Evolutionary conservation across 2,797 vertebrate genomes (phyloP), one percentile per base, ranked within the genome.

Genomic region (Urophycis tenuis): DNA sequence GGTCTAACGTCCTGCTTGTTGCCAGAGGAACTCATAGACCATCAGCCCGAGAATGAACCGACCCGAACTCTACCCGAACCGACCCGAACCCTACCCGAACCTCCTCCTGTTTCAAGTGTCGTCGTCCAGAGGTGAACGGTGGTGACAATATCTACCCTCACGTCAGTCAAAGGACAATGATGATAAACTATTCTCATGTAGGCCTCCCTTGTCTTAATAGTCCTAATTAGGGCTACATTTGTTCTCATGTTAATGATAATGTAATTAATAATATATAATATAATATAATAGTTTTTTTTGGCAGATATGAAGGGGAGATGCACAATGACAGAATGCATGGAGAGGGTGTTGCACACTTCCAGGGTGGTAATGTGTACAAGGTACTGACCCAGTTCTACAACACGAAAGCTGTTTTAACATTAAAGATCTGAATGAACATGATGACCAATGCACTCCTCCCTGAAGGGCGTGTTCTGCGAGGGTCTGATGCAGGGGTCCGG

Each of bases 401-500:
- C 71, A n/a, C n/a, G 11, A 35, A 19, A 60, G 53, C 53, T 25
- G 53, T 25, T 49, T 17, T 14, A 17, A 7, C 19, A 39, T 22
- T n/a, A 3, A 41, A 12, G 12, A 25, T 25, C 11, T 19, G 33
- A 33, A 45, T n/a, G 11, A 12, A 29, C 34, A 67, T 30, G n/a
- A n/a, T 76, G 39, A 9, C 22, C 53, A 60, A n/a, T 25, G 1
- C 82, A 25, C 91, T 74, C 85, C 84, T 72, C 89, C 85, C 71
- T 87, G 25, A 82, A 98, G 97, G 97, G 97, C 17, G 83, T 77
- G 25, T 98, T 98, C 91, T 95, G 92, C 33, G 91, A 92, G 74
- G 97, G 96, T 36, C 74, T 91, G 4, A 95, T 98, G 95, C 88
- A 97, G 0, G 97, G 96, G 76, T 82, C 12, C 39, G 97, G 97